Conservation (phyloP, 2,888 invertebrate species). For the Arge pagana region DNA sequence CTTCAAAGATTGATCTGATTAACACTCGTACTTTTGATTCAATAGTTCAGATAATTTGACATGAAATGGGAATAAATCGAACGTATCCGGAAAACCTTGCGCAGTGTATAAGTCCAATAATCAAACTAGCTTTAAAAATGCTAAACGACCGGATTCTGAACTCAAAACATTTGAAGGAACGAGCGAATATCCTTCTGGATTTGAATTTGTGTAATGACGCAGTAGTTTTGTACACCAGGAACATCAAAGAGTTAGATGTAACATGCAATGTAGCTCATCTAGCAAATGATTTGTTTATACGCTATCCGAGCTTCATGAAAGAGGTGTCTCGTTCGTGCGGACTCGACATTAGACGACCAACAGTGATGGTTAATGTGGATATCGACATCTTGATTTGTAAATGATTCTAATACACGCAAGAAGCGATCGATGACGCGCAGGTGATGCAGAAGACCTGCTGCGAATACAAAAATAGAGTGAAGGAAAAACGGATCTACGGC, state of each 20-base stretch:
- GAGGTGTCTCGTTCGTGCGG: not conserved
- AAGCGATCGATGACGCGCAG: not conserved
- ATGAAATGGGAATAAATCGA: not conserved
- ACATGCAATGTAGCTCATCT: slow-evolving; percentile 3
- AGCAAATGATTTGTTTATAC: too few species aligned
- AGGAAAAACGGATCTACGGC: slow-evolving; percentile 1
- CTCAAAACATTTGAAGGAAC: not conserved
- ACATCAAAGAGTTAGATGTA: not conserved
- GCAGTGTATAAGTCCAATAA: not conserved
- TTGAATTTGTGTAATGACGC: not conserved
- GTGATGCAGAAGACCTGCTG: not conserved
- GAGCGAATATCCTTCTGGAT: not conserved
- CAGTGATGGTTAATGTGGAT: not conserved
- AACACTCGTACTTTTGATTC: slow-evolving; percentile 3
- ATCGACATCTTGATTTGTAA: slow-evolving; percentile 2
- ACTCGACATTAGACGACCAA: not conserved
- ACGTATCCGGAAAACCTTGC: not conserved
- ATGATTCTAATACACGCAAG: not conserved
- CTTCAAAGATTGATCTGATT: not conserved
- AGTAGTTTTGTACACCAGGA: not conserved
- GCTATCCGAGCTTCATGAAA: not conserved
- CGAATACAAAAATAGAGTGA: not conserved
- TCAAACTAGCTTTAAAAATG: not conserved
- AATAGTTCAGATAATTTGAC: not conserved
- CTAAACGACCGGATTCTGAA: not conserved